Evolutionary conservation across 2,113 vertebrate species (phyloP), one percentile per base, ranked within the genome.

Genomic region (Rhinogobius similis): DNA sequence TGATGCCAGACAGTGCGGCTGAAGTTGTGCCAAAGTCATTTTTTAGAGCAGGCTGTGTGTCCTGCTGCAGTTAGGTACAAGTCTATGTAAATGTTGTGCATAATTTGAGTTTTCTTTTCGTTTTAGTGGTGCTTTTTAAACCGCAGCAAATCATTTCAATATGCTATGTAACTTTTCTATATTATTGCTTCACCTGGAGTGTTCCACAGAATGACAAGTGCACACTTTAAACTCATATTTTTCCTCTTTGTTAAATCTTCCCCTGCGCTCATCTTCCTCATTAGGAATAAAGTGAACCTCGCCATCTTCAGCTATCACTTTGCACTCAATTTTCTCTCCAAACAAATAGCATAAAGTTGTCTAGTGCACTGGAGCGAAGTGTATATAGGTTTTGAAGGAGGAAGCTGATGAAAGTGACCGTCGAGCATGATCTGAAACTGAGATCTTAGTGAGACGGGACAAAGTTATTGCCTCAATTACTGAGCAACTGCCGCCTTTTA

Each of bases 1-100:
- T 36, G 29, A 38, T 61, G 8, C 29, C 58, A 32, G 58, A 36
- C 3, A 36, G 58, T 11, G 27, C 29, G 1, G 58, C 58, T 36
- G 58, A 36, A 61, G 29, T 61, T 61, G 58, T 36, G 58, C 58
- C 58, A 61, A 36, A 61, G 58, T 36, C 58, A 59, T 32, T 59
- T 21, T 59, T 29, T 29, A 46, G 14, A 20, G 20, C 13, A 56
- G 23, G 18, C 7, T 29, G 8, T 59, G 56, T n/a, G 27, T n/a
- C 16, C 58, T 36, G 58, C 27, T 32, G 27, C 58, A 36, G 27
- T 61, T 61, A n/a, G 16, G 29, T 36, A n/a, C 27, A 61, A 10
- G 18, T 29, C 14, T 59, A 59, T 59, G 58, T n/a, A 36, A 59
- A 59, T 32, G 7, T 4, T 2, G 10, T 59, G 26, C 53, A 56